These are phyloP conservation scores for Corticium candelabrum DNA, from an alignment of 37 sponge, comb jelly and placozoan species.

Conservation along the genomic window DNA sequence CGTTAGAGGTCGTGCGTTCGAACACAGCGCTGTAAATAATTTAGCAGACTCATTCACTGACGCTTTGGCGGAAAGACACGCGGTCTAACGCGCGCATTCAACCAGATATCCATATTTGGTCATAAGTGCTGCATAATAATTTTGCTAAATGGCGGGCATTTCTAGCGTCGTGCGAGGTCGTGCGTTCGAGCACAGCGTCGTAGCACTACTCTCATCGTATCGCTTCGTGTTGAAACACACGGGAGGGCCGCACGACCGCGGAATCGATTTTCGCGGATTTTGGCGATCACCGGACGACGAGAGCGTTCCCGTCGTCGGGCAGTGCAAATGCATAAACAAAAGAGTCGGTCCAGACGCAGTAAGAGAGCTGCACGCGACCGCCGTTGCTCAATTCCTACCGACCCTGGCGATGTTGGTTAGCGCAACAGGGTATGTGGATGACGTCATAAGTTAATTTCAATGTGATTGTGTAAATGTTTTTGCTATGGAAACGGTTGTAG, in stretches of 20 bases:
- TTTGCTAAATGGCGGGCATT: too few relatives aligned
- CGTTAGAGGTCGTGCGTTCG: too few relatives aligned
- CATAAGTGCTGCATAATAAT: too few relatives aligned
- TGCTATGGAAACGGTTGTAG: too few relatives aligned
- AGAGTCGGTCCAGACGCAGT: background rate
- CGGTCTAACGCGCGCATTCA: too few relatives aligned
- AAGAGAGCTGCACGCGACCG: background rate
- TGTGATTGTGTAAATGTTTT: too few relatives aligned
- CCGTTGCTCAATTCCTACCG: background rate
- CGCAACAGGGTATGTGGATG: background rate
- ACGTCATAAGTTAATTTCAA: background rate
- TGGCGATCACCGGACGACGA: slow-evolving; percentile 41
- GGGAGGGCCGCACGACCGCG: slow-evolving; percentile 45
- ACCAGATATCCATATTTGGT: too few relatives aligned
- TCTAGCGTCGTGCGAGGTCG: slow-evolving; percentile 42
- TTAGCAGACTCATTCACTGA: too few relatives aligned
- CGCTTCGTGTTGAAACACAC: slow-evolving; percentile 26
- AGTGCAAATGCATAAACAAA: background rate
- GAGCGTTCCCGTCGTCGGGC: slow-evolving; percentile 27
- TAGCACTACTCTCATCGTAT: background rate
- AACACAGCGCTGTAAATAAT: too few relatives aligned
- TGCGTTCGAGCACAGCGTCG: background rate
- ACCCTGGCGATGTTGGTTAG: background rate
- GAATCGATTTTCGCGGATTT: slow-evolving; percentile 54
- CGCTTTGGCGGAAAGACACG: too few relatives aligned